phyloP scores from a whole-genome alignment of 2,797 vertebrate species.

The Gephyroberyx darwinii region DNA sequence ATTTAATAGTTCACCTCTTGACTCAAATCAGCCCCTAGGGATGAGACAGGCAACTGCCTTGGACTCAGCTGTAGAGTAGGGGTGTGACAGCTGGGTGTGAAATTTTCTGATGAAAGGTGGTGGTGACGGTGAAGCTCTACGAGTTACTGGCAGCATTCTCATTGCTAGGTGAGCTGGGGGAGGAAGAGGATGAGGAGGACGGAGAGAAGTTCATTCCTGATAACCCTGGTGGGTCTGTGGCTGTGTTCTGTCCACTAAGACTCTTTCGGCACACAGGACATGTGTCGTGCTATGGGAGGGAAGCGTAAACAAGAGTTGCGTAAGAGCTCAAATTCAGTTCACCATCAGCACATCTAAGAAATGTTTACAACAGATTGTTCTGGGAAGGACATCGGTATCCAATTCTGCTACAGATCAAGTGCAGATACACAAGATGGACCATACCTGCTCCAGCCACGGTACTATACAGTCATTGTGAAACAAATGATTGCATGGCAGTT shows the following conservation, averaged over 20 bases:
- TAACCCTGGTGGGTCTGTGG: conserved; percentile 94
- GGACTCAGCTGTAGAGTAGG: conserved; percentile 35
- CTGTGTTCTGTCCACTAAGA: conserved; percentile 97
- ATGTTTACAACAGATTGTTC: neutral
- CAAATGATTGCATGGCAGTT: conserved; percentile 96
- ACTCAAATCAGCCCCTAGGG: conserved; percentile 31
- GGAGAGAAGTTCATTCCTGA: conserved; percentile 94
- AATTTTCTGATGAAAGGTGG: conserved; percentile 44
- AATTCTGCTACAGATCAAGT: neutral
- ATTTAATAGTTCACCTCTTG: conserved; percentile 36
- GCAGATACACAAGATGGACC: conserved; percentile 18
- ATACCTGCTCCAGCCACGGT: conserved; percentile 97
- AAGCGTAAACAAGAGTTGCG: neutral
- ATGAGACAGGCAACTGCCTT: conserved; percentile 40
- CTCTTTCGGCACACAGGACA: conserved; percentile 99
- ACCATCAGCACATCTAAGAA: neutral
- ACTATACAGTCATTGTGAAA: conserved; percentile 98
- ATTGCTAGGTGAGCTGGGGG: conserved; percentile 92
- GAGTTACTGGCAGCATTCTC: conserved; percentile 92
- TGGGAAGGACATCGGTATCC: neutral
- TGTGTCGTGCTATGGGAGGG: conserved; percentile 89
- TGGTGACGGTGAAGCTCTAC: conserved; percentile 78
- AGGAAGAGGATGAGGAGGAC: conserved; percentile 91
- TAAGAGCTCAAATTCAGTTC: neutral
- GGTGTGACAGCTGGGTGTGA: conserved; percentile 31